These are phyloP conservation scores for Drosophila biarmipes DNA, from an alignment of 1,140 invertebrate species.

Conservation along the genomic window DNA sequence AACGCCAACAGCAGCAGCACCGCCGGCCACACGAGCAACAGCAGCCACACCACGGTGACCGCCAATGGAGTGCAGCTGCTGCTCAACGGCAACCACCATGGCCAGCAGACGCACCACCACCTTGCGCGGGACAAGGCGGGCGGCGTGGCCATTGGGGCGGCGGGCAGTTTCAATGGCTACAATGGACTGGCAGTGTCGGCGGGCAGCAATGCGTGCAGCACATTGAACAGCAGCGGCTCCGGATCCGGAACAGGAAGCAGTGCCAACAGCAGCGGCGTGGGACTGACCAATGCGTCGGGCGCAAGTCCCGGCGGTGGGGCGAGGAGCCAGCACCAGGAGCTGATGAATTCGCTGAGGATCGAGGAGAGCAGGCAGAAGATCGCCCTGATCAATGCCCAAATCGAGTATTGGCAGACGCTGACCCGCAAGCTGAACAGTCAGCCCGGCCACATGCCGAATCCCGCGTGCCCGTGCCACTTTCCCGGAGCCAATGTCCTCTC, in stretches of 20 bases:
- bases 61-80: slow-evolving; percentile 56
- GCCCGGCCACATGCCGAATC: slow-evolving; percentile 55
- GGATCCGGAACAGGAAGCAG: slow-evolving; percentile 35
- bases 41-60: background rate
- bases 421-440: slow-evolving; percentile 77
- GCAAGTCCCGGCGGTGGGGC: slow-evolving; percentile 1
- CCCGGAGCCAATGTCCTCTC: slow-evolving; percentile 47
- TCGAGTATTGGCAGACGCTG: slow-evolving; percentile 80
- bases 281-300: slow-evolving; percentile 1
- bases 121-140: slow-evolving; percentile 27
- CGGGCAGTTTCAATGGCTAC: slow-evolving; percentile 67
- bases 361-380: slow-evolving; percentile 79
- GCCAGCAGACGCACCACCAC: slow-evolving; percentile 12
- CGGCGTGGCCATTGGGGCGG: slow-evolving; percentile 50
- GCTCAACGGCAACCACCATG: slow-evolving; percentile 41
- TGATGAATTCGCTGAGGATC: slow-evolving; percentile 68
- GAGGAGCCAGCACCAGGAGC: slow-evolving; percentile 64
- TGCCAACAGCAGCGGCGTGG: slow-evolving; percentile 43
- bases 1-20: background rate
- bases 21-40: background rate
- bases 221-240: slow-evolving; percentile 28
- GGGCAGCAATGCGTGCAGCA: slow-evolving; percentile 12
- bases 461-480: slow-evolving; percentile 71
- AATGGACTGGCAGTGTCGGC: slow-evolving; percentile 49
- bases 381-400: slow-evolving; percentile 79